Conservation (phyloP, 2,888 invertebrate species). For the Nomada lathburiana region DNA sequence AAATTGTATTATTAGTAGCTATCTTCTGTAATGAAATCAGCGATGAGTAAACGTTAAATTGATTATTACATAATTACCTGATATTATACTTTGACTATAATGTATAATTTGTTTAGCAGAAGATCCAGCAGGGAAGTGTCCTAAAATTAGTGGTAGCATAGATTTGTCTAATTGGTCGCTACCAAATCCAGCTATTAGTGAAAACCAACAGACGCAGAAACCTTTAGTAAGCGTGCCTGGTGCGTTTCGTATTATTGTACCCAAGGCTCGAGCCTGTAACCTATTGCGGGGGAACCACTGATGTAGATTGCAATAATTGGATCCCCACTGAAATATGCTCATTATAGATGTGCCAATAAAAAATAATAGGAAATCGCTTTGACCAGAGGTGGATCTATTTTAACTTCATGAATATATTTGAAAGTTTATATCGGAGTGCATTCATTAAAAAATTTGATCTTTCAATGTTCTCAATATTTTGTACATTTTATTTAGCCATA, state of each 20-base stretch:
- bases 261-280: constrained; percentile 78
- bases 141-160: constrained; percentile 81
- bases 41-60: neutral
- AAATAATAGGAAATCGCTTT: neutral
- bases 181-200: constrained; percentile 85
- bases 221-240: constrained; percentile 78
- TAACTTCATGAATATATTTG: neutral
- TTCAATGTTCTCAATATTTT: neutral
- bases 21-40: neutral
- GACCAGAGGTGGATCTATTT: constrained; percentile 38
- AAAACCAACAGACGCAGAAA: constrained; percentile 84
- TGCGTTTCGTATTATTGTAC: constrained; percentile 78
- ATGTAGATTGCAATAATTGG: constrained; percentile 81
- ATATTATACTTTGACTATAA: constrained; percentile 80
- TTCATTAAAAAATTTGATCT: neutral
- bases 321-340: constrained; percentile 79
- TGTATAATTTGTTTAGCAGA: constrained; percentile 83
- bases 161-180: constrained; percentile 83
- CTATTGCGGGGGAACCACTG: constrained; percentile 81
- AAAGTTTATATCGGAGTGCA: neutral
- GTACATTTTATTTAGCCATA: too few relatives aligned
- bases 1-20: neutral
- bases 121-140: constrained; percentile 84
- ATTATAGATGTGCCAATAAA: constrained; percentile 23
- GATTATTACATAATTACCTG: constrained; percentile 73